phyloP scores from a whole-genome alignment of 2,113 vertebrate genomes.

The Tyto alba region DNA sequence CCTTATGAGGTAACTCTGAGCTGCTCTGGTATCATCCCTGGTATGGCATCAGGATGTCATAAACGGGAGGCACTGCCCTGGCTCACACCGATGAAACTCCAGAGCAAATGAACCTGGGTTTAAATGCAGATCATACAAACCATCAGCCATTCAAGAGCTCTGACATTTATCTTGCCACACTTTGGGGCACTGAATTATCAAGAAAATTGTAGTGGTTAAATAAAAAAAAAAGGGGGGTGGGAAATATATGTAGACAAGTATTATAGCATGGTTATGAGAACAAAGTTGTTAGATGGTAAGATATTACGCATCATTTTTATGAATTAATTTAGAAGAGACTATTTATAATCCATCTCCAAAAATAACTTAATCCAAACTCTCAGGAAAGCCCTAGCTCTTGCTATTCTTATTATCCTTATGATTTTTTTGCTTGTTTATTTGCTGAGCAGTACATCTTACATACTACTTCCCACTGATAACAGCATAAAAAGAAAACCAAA shows the following conservation, averaged over 20 bases:
- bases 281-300: neutral
- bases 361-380: neutral
- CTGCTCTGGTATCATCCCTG: neutral
- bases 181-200: neutral
- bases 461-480: neutral
- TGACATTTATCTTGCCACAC: neutral
- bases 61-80: neutral
- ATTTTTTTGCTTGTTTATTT: neutral
- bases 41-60: neutral
- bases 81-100: neutral
- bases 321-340: neutral
- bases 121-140: neutral
- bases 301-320: neutral
- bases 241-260: neutral
- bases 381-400: neutral
- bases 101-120: neutral
- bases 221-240: neutral
- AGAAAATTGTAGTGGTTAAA: neutral
- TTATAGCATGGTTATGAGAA: neutral
- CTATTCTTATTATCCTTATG: neutral
- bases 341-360: neutral
- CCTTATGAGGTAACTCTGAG: neutral
- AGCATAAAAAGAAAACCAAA: neutral
- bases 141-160: neutral
- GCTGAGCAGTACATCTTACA: neutral